A percentile compares a stretch with the other conserved stretches of the same genome.
These are phyloP conservation scores for Eristalinus sepulchralis DNA, from an alignment of 2,888 invertebrate genomes.

Conservation along the genomic window DNA sequence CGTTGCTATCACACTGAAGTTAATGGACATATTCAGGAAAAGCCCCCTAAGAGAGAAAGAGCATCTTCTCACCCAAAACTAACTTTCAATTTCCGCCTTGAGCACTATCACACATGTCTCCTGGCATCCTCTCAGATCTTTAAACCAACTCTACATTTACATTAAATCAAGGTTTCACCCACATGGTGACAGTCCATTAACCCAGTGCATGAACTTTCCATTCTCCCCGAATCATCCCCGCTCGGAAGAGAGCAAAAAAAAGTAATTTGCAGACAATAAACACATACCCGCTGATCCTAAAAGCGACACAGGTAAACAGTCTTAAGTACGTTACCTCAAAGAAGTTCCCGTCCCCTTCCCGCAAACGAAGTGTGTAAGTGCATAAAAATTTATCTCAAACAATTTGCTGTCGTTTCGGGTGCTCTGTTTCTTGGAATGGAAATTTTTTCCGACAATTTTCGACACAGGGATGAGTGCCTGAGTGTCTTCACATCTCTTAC, in stretches of 20 bases:
- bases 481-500: conserved; percentile 39
- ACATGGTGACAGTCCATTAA: conserved; percentile 27
- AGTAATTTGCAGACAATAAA: conserved; percentile 61
- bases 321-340: conserved; percentile 32
- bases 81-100: neutral
- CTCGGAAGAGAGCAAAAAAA: conserved; percentile 10
- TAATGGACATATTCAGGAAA: too few species aligned
- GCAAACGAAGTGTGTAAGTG: conserved; percentile 34
- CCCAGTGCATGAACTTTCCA: conserved; percentile 1
- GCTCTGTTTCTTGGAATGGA: conserved; percentile 12
- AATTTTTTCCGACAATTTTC: conserved; percentile 48
- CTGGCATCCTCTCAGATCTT: neutral
- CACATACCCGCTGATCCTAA: conserved; percentile 10
- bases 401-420: conserved; percentile 44
- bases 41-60: too few species aligned
- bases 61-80: too few species aligned
- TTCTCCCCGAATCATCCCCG: neutral
- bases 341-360: conserved; percentile 24
- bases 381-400: conserved; percentile 63
- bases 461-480: conserved; percentile 27
- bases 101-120: neutral
- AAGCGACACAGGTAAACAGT: conserved; percentile 20
- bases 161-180: conserved; percentile 28
- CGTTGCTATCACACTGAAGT: too few species aligned
- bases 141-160: neutral